phyloP scores from a whole-genome alignment of 2,113 vertebrate species.

The Falco punctatus region DNA sequence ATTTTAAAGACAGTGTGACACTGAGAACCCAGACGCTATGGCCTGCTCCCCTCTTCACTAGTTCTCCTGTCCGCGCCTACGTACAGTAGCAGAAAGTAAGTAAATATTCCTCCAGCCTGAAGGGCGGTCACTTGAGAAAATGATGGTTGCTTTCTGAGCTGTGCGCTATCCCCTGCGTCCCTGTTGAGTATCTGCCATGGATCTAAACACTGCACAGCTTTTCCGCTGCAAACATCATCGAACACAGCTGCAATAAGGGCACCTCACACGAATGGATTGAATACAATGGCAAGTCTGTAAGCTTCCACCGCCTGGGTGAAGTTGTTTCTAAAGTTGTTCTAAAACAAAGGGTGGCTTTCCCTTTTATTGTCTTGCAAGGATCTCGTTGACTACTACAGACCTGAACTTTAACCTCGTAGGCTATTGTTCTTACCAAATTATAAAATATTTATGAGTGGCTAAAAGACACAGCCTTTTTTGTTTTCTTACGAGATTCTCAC shows the following conservation, averaged over 20 bases:
- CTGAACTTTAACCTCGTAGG: constrained; percentile 58
- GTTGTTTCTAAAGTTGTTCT: constrained; percentile 46
- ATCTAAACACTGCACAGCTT: constrained; percentile 13
- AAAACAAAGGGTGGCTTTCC: constrained; percentile 59
- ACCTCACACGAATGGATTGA: neutral
- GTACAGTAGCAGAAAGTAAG: neutral
- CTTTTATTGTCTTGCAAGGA: constrained; percentile 49
- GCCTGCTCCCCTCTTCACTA: neutral
- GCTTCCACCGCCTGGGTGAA: neutral
- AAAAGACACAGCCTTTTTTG: constrained; percentile 37
- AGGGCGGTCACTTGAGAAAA: neutral
- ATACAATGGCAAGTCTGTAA: constrained; percentile 28
- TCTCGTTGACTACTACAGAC: constrained; percentile 22
- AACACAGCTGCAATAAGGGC: constrained; percentile 43
- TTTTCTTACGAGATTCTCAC: constrained; percentile 26
- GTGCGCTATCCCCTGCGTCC: rapidly evolving
- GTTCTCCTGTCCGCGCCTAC: neutral
- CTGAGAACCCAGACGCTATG: neutral
- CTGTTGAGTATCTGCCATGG: neutral
- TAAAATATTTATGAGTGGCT: constrained; percentile 65
- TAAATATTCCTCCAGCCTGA: neutral
- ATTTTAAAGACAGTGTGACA: neutral
- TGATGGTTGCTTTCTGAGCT: neutral
- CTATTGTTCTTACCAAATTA: constrained; percentile 60
- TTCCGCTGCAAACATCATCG: neutral